Conservation (phyloP, 2,888 invertebrate genomes). For the Gortyna flavago region DNA sequence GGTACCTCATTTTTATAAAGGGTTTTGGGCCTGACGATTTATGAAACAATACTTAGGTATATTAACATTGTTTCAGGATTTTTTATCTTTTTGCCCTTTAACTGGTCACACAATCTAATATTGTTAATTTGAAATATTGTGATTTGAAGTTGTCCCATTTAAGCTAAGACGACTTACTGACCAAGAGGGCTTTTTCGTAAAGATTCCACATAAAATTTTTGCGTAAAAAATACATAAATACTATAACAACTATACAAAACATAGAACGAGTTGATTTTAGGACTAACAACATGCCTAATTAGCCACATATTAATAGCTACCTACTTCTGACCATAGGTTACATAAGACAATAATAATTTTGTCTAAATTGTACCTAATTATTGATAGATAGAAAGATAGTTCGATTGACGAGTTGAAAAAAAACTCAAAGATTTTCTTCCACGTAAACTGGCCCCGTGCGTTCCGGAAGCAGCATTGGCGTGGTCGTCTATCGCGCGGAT, state of each 20-base stretch:
- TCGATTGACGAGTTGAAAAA: background rate
- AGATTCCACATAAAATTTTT: background rate
- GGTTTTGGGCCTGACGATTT: background rate
- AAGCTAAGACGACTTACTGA: no score
- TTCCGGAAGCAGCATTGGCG: constrained; percentile 45
- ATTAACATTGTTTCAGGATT: background rate
- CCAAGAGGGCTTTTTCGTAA: background rate
- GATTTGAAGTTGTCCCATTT: background rate
- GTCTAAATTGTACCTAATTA: constrained; percentile 25
- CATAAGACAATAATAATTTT: constrained; percentile 25
- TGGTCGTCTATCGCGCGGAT: constrained; percentile 34
- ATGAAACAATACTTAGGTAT: background rate
- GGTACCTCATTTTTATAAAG: background rate
- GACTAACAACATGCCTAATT: constrained; percentile 27
- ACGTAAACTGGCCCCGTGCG: constrained; percentile 32
- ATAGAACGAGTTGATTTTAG: constrained; percentile 17
- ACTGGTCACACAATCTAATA: background rate
- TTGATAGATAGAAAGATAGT: constrained; percentile 4
- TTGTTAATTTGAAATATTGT: constrained; percentile 4
- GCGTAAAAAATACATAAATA: constrained; percentile 8
- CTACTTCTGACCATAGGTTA: constrained; percentile 39
- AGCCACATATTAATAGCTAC: no score
- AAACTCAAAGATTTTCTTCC: constrained; percentile 18
- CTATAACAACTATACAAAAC: constrained; percentile 37
- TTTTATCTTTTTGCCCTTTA: background rate